A percentile compares a stretch with the other conserved stretches of the same genome.
phyloP scores from a whole-genome alignment of 1,140 invertebrate genomes.

The Zaprionus inermis region DNA sequence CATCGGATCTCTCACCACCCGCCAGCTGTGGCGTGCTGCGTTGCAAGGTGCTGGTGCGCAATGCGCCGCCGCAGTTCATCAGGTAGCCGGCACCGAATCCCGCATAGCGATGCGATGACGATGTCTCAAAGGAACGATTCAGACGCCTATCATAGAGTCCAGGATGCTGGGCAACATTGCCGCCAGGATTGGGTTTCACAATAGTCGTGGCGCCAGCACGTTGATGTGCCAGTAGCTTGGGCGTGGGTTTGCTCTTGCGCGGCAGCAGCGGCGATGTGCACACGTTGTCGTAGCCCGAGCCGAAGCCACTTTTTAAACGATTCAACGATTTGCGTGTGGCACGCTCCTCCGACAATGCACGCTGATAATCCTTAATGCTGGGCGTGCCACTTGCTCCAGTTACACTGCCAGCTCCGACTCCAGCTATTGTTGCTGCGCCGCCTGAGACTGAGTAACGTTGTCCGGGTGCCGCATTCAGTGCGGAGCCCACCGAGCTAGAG shows the following conservation, averaged over 20 bases:
- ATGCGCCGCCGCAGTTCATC: constrained; percentile 73
- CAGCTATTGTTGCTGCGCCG: constrained; percentile 17
- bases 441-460: constrained; percentile 70
- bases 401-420: constrained; percentile 11
- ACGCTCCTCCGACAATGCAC: constrained; percentile 80
- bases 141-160: constrained; percentile 82
- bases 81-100: constrained; percentile 76
- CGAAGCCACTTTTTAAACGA: constrained; percentile 81
- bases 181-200: constrained; percentile 58
- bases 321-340: constrained; percentile 74
- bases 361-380: constrained; percentile 69
- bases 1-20: constrained; percentile 64
- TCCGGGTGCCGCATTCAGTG: constrained; percentile 58
- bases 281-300: constrained; percentile 81
- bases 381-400: constrained; percentile 11
- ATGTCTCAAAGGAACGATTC: constrained; percentile 83
- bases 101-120: constrained; percentile 74
- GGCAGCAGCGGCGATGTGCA: constrained; percentile 80
- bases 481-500: constrained; percentile 78
- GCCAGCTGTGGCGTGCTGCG: constrained; percentile 68
- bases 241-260: constrained; percentile 72
- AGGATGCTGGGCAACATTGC: constrained; percentile 39
- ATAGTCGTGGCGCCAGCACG: constrained; percentile 51
- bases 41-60: constrained; percentile 67
- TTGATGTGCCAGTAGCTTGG: constrained; percentile 63